A percentile compares a stretch with the other conserved stretches of the same genome.
phyloP scores from a whole-genome alignment of 2,888 invertebrate genomes.

The Phrixothrix hirtus region DNA sequence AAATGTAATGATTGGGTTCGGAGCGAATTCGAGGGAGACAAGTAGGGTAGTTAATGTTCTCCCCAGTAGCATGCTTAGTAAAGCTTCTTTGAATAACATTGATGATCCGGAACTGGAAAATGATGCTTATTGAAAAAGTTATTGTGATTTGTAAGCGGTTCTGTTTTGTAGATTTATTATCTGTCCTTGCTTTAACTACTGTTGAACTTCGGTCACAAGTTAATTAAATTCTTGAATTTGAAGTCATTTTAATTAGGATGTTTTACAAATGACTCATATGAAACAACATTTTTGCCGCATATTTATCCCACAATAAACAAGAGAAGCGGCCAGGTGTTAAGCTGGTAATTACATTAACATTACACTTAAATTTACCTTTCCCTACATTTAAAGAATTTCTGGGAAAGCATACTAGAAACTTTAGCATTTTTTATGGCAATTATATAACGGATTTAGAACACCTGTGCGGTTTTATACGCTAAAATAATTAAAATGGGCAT shows the following conservation, averaged over 20 bases:
- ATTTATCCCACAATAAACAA: slow-evolving; percentile 30
- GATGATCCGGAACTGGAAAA: background rate
- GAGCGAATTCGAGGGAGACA: no score
- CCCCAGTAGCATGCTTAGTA: no score
- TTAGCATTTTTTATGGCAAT: slow-evolving; percentile 14
- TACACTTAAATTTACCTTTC: slow-evolving; percentile 24
- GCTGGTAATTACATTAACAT: slow-evolving; percentile 26
- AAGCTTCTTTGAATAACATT: no score
- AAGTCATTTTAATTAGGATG: slow-evolving; percentile 29
- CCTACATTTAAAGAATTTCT: slow-evolving; percentile 9
- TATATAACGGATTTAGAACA: slow-evolving; percentile 19
- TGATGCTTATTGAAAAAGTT: background rate
- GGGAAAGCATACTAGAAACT: slow-evolving; percentile 17
- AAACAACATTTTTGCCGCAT: slow-evolving; percentile 24
- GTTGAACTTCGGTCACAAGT: slow-evolving; percentile 24
- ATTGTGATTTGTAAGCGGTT: no score
- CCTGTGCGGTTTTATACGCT: slow-evolving; percentile 10
- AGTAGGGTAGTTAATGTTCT: no score
- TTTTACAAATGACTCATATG: slow-evolving; percentile 32
- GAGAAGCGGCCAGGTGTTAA: slow-evolving; percentile 25
- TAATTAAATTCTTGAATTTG: slow-evolving; percentile 28
- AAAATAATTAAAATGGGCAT: slow-evolving; percentile 5
- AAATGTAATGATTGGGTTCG: no score
- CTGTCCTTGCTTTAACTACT: slow-evolving; percentile 19
- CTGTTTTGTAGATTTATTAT: slow-evolving; percentile 15